phyloP scores from a whole-genome alignment of 2,113 vertebrate genomes.

The Engraulis encrasicolus region DNA sequence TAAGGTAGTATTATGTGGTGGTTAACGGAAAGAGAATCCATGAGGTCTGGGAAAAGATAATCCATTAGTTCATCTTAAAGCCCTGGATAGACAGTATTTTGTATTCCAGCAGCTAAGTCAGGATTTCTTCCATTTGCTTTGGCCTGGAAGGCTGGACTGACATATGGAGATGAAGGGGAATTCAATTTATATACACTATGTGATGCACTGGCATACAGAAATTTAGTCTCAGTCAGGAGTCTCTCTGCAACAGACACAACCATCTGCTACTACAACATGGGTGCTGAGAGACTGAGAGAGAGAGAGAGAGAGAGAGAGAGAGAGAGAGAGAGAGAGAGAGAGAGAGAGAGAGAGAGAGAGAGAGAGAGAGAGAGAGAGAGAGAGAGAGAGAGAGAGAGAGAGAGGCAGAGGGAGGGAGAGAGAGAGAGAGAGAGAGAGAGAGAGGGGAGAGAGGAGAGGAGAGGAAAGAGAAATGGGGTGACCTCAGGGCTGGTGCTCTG shows the following conservation, averaged over 20 bases:
- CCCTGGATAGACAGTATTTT: neutral
- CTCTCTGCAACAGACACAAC: neutral
- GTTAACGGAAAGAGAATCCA: neutral
- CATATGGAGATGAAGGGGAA: neutral
- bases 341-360: neutral
- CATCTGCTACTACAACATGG: constrained; percentile 7
- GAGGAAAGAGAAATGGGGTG: neutral
- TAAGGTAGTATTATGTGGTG: neutral
- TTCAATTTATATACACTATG: neutral
- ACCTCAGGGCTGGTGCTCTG: neutral
- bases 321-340: neutral
- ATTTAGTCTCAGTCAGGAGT: constrained; percentile 8
- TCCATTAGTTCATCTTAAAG: neutral
- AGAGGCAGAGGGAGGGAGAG: neutral
- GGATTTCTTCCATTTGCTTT: neutral
- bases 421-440: neutral
- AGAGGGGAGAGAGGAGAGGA: neutral
- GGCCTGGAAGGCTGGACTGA: neutral
- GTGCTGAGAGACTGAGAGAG: neutral
- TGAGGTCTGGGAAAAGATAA: neutral
- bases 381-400: neutral
- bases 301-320: neutral
- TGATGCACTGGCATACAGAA: neutral
- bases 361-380: neutral
- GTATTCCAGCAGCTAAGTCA: neutral